Percentiles rank a stretch among this genome's conserved stretches.
Conservation (phyloP, 2,113 vertebrate genomes). For the Brachypodius melanocephalos region DNA sequence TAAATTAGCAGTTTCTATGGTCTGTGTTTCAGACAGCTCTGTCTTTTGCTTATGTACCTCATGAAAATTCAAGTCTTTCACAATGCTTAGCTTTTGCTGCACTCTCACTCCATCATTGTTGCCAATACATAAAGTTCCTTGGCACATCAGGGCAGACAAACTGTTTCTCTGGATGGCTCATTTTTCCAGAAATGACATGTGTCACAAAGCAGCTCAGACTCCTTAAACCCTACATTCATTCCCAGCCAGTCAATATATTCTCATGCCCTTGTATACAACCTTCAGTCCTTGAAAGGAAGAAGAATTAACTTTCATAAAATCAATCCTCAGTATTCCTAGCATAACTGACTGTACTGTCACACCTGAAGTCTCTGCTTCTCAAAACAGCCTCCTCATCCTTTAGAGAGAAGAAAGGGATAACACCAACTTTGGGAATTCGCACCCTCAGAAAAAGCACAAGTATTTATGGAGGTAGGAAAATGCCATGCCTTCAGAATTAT, state of each 20-base stretch:
- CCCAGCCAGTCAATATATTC: constrained; percentile 65
- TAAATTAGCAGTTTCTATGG: background rate
- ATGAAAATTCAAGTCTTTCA: constrained; percentile 49
- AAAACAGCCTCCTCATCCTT: constrained; percentile 36
- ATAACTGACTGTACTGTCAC: constrained; percentile 22
- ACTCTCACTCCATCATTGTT: constrained; percentile 61
- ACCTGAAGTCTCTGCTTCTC: constrained; percentile 32
- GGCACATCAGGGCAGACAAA: constrained; percentile 67
- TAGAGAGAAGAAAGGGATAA: background rate
- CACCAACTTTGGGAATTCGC: constrained; percentile 40
- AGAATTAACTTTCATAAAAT: constrained; percentile 63
- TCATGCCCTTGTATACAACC: constrained; percentile 61
- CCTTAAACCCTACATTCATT: constrained; percentile 66
- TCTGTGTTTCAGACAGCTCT: background rate
- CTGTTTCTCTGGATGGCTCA: constrained; percentile 66
- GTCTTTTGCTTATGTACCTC: constrained; percentile 12
- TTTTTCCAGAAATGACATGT: constrained; percentile 76
- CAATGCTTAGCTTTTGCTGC: constrained; percentile 31
- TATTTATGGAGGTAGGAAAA: constrained; percentile 32
- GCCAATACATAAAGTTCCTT: constrained; percentile 57
- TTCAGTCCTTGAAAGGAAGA: constrained; percentile 62
- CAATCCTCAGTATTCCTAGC: constrained; percentile 18
- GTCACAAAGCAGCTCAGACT: constrained; percentile 68
- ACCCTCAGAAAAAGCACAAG: background rate
- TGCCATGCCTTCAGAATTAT: constrained; percentile 23